Conservation (phyloP, 2,797 vertebrate genomes). For the Australoheros facetus region DNA sequence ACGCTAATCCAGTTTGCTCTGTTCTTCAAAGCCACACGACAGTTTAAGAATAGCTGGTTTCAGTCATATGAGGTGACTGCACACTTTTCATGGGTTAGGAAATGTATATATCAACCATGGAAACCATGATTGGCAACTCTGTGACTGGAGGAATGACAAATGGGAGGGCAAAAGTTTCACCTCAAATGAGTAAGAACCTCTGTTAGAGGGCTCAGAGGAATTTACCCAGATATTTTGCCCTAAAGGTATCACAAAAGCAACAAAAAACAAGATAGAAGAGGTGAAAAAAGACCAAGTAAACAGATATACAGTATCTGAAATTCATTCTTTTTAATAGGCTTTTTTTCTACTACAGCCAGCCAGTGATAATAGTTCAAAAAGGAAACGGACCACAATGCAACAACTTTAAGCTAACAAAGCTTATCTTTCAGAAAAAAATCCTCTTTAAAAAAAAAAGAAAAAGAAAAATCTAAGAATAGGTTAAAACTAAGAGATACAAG, state of each 20-base stretch:
- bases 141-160: not conserved
- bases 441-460: not conserved
- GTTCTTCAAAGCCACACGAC: not conserved
- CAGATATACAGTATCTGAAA: not conserved
- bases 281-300: not conserved
- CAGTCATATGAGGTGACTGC: not conserved
- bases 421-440: not conserved
- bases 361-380: not conserved
- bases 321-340: not conserved
- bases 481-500: not conserved
- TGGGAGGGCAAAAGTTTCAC: not conserved
- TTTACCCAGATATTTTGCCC: not conserved
- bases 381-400: not conserved
- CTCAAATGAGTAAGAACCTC: not conserved
- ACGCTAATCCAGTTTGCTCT: not conserved
- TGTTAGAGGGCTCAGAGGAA: not conserved
- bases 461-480: not conserved
- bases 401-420: not conserved
- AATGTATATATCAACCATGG: not conserved
- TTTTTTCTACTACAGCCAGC: too few relatives aligned
- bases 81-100: accelerated
- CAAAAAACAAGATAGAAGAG: not conserved
- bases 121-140: not conserved
- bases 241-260: not conserved
- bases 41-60: not conserved